Percentiles rank a stretch among this genome's conserved stretches.
Conservation (phyloP, 1,140 invertebrate genomes). For the Diorhabda elongata region DNA sequence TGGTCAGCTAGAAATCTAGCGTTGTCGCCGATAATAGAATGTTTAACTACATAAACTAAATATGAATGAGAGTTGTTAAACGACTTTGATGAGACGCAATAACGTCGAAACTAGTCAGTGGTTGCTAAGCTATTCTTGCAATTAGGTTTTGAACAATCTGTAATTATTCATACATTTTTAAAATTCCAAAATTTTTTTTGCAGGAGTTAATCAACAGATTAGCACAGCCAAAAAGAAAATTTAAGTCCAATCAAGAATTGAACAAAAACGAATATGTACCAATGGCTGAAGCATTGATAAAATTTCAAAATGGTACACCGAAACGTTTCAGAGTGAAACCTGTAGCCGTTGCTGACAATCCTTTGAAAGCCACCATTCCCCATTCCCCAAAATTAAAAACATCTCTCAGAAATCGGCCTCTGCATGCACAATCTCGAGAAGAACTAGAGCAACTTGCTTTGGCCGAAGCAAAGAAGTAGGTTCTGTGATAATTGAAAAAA, state of each 20-base stretch:
- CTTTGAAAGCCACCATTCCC: conserved; percentile 43
- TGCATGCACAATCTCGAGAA: conserved; percentile 37
- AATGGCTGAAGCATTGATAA: conserved; percentile 48
- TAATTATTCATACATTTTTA: no score
- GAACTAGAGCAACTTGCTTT: conserved; percentile 44
- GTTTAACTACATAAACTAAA: no score
- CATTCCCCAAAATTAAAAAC: conserved; percentile 47
- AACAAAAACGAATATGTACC: conserved; percentile 42
- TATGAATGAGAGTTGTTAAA: no score
- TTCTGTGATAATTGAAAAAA: conserved; percentile 6
- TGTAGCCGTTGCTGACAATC: conserved; percentile 20
- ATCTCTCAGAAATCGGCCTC: conserved; percentile 42
- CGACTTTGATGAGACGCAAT: no score
- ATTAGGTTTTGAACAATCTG: no score
- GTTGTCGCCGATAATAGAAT: no score
- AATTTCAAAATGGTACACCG: conserved; percentile 49
- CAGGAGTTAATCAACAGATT: conserved; percentile 22
- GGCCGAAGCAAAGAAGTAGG: conserved; percentile 43
- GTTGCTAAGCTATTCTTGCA: no score
- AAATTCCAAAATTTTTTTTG: neutral
- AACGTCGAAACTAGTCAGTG: no score
- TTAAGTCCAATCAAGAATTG: conserved; percentile 24
- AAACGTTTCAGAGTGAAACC: conserved; percentile 46
- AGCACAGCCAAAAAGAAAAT: conserved; percentile 30
- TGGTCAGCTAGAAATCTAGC: no score